Conservation (phyloP, 2,113 vertebrate genomes). For the Scomber japonicus region DNA sequence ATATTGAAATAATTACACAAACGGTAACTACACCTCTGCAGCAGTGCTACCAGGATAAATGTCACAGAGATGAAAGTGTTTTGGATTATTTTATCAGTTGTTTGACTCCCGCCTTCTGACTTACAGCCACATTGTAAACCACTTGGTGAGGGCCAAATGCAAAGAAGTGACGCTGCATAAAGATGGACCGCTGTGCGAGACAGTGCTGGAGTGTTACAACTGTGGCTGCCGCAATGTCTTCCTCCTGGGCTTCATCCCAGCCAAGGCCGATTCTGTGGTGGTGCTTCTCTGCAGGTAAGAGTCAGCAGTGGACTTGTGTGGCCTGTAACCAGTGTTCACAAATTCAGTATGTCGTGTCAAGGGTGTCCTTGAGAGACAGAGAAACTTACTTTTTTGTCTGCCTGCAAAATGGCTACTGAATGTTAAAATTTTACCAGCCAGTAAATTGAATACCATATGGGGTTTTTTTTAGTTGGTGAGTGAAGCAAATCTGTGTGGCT, state of each 20-base stretch:
- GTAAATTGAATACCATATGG: no score
- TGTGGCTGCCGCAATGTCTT: constrained; percentile 98
- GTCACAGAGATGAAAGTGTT: neutral
- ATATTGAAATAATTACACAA: neutral
- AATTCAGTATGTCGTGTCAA: neutral
- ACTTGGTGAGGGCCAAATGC: constrained; percentile 97
- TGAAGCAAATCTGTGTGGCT: no score
- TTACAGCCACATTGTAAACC: constrained; percentile 97
- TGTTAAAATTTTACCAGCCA: no score
- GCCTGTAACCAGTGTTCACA: neutral
- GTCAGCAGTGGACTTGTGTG: neutral
- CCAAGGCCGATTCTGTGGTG: constrained; percentile 97
- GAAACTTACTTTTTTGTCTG: no score
- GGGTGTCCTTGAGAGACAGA: no score
- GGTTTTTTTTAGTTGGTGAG: no score
- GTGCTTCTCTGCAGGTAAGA: constrained; percentile 95
- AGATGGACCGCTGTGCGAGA: constrained; percentile 96
- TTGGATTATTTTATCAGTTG: neutral
- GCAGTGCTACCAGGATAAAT: neutral
- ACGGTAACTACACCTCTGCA: neutral
- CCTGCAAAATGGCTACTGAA: neutral
- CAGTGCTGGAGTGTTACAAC: constrained; percentile 97
- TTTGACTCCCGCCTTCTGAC: neutral
- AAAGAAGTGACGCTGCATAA: constrained; percentile 99
- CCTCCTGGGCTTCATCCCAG: constrained; percentile 97